Evolutionary conservation across 2,888 invertebrate species (phyloP).

Genomic region (Alloscopus bannaensis): DNA sequence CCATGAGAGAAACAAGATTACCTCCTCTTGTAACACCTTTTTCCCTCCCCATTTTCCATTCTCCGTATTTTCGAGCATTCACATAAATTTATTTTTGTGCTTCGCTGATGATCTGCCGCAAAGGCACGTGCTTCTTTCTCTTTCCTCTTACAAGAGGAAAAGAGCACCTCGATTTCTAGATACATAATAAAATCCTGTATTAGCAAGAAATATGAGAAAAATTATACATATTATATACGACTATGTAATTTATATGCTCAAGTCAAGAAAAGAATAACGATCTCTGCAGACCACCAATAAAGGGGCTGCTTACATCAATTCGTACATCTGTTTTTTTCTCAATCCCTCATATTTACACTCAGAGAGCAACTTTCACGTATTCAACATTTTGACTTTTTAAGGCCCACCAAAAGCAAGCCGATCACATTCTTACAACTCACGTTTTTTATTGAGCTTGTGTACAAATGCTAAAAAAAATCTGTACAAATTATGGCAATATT

Average conservation of each 20-base stretch:
- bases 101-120: slow-evolving; percentile 61
- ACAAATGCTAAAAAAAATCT: slow-evolving; percentile 30
- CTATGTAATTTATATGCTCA: not conserved
- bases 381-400: slow-evolving; percentile 43
- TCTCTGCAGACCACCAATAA: slow-evolving; percentile 45
- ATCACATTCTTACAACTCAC: no score
- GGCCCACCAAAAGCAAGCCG: slow-evolving; percentile 35
- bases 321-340: slow-evolving; percentile 40
- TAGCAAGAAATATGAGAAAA: slow-evolving; percentile 38
- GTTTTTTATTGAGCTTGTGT: slow-evolving; percentile 7
- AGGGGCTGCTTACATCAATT: slow-evolving; percentile 40
- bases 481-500: slow-evolving; percentile 42
- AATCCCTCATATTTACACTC: no score
- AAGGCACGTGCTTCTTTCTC: slow-evolving; percentile 56
- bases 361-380: no score
- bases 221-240: slow-evolving; percentile 7
- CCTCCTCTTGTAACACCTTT: slow-evolving; percentile 28
- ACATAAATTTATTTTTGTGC: slow-evolving; percentile 62
- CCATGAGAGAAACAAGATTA: slow-evolving; percentile 28
- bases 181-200: no score
- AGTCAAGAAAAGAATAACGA: slow-evolving; percentile 32
- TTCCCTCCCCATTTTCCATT: slow-evolving; percentile 17
- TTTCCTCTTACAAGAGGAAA: no score
- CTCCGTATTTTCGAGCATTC: slow-evolving; percentile 11
- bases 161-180: no score